Percentiles rank a stretch among this genome's conserved stretches.
Conservation (phyloP, 2,888 invertebrate species). For the Zygothrica quintamaculata region DNA sequence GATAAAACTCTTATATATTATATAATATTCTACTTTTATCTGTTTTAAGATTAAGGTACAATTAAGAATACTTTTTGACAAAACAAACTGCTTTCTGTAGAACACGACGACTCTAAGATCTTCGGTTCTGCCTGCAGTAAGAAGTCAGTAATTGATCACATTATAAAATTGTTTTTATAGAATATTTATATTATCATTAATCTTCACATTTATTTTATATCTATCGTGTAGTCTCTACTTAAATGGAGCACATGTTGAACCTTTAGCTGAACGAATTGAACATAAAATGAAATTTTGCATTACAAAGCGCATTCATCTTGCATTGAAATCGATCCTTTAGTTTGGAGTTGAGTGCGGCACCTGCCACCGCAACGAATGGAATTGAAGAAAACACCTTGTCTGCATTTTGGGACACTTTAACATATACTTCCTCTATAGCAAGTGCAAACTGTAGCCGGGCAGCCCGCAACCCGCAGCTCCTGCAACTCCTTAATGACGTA, state of each 20-base stretch:
- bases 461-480: conserved; percentile 15
- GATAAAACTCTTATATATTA: no score
- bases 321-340: conserved; percentile 30
- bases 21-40: no score
- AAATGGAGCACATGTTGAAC: conserved; percentile 38
- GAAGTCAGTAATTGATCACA: no score
- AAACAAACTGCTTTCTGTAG: no score
- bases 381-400: conserved; percentile 66
- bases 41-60: no score
- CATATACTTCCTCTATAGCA: conserved; percentile 50
- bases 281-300: conserved; percentile 62
- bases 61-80: no score
- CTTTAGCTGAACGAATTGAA: conserved; percentile 48
- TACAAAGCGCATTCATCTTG: conserved; percentile 67
- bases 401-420: conserved; percentile 51
- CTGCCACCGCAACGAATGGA: conserved; percentile 71
- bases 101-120: no score
- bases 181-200: no score
- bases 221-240: background rate
- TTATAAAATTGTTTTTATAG: no score
- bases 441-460: conserved; percentile 10
- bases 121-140: no score
- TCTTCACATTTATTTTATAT: background rate
- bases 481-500: conserved; percentile 51
- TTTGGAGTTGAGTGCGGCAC: conserved; percentile 45